A percentile compares a stretch with the other conserved stretches of the same genome.
phyloP scores from a whole-genome alignment of 2,113 vertebrate species.

The Perca flavescens region DNA sequence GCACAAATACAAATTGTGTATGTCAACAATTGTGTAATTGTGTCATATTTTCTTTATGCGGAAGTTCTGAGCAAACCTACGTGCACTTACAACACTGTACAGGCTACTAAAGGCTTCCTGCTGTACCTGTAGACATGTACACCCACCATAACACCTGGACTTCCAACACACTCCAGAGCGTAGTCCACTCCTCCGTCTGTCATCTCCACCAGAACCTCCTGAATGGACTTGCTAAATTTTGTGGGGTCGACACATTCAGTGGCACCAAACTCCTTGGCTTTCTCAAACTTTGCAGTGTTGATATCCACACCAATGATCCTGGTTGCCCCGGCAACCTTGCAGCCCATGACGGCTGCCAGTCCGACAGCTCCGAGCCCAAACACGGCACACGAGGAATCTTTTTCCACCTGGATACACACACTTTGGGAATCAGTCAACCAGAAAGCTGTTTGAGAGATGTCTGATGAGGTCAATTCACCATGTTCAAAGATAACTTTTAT shows the following conservation, averaged over 20 bases:
- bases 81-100: neutral
- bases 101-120: neutral
- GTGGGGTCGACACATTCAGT: slow-evolving; percentile 89
- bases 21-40: neutral
- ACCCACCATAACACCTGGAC: slow-evolving; percentile 84
- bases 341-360: slow-evolving; percentile 83
- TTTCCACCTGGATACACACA: slow-evolving; percentile 83
- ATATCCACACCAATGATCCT: slow-evolving; percentile 81
- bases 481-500: neutral
- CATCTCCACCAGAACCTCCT: slow-evolving; percentile 86
- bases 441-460: neutral
- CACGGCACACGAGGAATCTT: slow-evolving; percentile 87
- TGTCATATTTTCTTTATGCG: neutral
- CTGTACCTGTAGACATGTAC: neutral
- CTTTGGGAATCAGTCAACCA: neutral
- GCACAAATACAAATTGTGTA: neutral
- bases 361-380: slow-evolving; percentile 90
- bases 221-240: slow-evolving; percentile 81
- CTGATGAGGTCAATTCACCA: neutral
- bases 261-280: slow-evolving; percentile 85
- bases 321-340: slow-evolving; percentile 33
- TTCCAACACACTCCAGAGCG: slow-evolving; percentile 89
- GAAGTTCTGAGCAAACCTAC: neutral
- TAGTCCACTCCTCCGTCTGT: slow-evolving; percentile 88
- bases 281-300: slow-evolving; percentile 85